phyloP scores from a whole-genome alignment of 2,113 vertebrate species.

The Poeciliopsis prolifica region DNA sequence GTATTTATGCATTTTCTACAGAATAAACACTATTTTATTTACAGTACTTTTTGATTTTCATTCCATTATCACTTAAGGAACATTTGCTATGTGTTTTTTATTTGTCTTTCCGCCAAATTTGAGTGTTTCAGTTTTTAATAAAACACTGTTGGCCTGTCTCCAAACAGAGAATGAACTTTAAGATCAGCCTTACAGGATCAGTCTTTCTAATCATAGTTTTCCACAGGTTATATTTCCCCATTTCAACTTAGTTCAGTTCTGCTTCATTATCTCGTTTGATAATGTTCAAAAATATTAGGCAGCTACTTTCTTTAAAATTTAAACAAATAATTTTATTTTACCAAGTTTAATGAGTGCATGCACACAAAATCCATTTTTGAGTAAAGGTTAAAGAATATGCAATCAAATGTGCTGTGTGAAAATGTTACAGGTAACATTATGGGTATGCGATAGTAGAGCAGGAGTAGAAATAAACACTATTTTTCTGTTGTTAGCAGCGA shows the following conservation, averaged over 20 bases:
- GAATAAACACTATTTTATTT: constrained; percentile 77
- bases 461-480: too few relatives aligned
- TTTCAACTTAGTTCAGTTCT: not conserved
- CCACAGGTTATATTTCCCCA: not conserved
- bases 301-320: not conserved
- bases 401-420: too few relatives aligned
- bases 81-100: not conserved
- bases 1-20: constrained; percentile 53
- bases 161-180: not conserved
- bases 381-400: too few relatives aligned
- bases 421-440: too few relatives aligned
- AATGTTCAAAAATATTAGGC: not conserved
- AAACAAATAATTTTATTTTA: not conserved
- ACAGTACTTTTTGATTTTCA: constrained; percentile 36
- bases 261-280: not conserved
- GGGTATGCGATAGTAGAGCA: too few relatives aligned
- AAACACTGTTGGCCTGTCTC: not conserved
- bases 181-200: not conserved
- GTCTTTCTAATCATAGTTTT: not conserved
- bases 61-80: not conserved
- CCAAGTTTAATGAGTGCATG: too few relatives aligned
- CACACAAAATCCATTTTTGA: too few relatives aligned
- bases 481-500: too few relatives aligned
- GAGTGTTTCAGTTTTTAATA: not conserved
- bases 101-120: not conserved